phyloP scores from a whole-genome alignment of 2,888 invertebrate species.

The Halocaridina rubra region DNA sequence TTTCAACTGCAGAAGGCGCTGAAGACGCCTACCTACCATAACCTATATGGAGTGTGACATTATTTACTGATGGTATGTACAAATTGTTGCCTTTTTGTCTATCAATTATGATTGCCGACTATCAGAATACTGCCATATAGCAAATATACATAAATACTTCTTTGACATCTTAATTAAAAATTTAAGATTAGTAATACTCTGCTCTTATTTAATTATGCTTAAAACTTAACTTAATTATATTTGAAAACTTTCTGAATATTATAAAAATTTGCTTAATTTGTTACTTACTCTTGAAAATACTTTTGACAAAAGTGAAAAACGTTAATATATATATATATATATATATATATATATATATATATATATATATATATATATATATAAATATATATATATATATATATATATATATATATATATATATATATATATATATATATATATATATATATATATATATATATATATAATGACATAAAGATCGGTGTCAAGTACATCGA shows the following conservation, averaged over 20 bases:
- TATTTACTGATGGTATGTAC: no score
- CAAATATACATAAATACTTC: no score
- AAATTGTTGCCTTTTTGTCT: no score
- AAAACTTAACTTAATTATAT: no score
- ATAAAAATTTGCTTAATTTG: no score
- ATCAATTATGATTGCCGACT: no score
- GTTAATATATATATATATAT: not conserved
- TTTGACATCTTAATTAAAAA: no score
- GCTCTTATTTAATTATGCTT: no score
- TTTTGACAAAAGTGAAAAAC: not conserved
- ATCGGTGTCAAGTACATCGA: not conserved
- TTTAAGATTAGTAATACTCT: no score
- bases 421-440: slow-evolving; percentile 1
- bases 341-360: not conserved
- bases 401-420: slow-evolving; percentile 2
- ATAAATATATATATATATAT: not conserved
- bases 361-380: not conserved
- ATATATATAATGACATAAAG: not conserved
- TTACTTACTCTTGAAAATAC: not conserved
- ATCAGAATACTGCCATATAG: no score
- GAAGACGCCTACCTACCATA: slow-evolving; percentile 24
- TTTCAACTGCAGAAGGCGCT: slow-evolving; percentile 29
- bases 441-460: slow-evolving; percentile 5
- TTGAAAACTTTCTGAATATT: no score
- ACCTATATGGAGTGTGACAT: slow-evolving; percentile 10